phyloP scores from a whole-genome alignment of 2,888 invertebrate genomes.

The Himalopsyche anomala region DNA sequence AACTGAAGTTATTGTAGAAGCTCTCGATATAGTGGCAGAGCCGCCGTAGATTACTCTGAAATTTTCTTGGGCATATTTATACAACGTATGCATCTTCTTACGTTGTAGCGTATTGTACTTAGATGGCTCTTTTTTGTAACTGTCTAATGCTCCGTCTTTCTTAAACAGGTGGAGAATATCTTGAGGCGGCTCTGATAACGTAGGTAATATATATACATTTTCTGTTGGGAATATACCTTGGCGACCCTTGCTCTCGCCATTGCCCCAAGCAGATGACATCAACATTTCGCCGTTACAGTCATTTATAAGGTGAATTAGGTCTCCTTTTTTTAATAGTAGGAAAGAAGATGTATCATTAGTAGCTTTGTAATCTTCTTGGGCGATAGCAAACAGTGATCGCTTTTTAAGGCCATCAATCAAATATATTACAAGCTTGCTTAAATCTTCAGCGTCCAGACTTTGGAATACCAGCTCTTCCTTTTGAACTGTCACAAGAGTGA shows the following conservation, averaged over 20 bases:
- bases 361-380: conserved; percentile 79
- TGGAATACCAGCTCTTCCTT: conserved; percentile 95
- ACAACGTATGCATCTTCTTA: conserved; percentile 88
- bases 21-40: conserved; percentile 76
- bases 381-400: conserved; percentile 90
- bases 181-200: conserved; percentile 84
- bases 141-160: conserved; percentile 75
- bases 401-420: conserved; percentile 92
- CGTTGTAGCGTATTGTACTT: conserved; percentile 79
- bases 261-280: conserved; percentile 84
- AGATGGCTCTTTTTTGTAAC: conserved; percentile 72
- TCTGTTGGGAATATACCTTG: conserved; percentile 92
- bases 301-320: conserved; percentile 88
- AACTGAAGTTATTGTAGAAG: conserved; percentile 81
- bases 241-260: conserved; percentile 82
- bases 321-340: conserved; percentile 82
- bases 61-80: conserved; percentile 88
- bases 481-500: conserved; percentile 89
- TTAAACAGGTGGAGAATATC: conserved; percentile 82
- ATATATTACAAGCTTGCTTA: conserved; percentile 88
- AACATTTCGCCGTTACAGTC: conserved; percentile 86
- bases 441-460: conserved; percentile 91
- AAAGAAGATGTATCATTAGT: conserved; percentile 78
- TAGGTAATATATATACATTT: conserved; percentile 90
- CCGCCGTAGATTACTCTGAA: conserved; percentile 80